phyloP scores from a whole-genome alignment of 1,140 invertebrate genomes.

The Potamilus streckersoni region DNA sequence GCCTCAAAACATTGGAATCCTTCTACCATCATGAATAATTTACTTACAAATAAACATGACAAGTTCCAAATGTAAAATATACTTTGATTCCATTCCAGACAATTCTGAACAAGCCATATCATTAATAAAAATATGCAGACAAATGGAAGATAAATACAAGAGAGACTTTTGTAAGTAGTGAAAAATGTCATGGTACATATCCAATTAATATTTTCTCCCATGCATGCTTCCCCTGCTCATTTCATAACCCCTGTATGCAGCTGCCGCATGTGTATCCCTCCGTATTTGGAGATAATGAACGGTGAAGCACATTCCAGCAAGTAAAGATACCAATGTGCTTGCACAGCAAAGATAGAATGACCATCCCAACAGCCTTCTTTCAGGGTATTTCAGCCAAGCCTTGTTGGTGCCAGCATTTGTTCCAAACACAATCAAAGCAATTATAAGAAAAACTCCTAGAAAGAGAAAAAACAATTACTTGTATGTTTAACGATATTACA shows the following conservation, averaged over 20 bases:
- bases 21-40: no score
- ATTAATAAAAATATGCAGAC: no score
- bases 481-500: no score
- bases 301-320: slow-evolving; percentile 8
- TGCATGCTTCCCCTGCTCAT: background rate
- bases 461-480: background rate
- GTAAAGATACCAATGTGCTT: slow-evolving; percentile 13
- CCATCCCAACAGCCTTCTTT: slow-evolving; percentile 15
- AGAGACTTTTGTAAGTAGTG: no score
- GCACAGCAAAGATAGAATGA: slow-evolving; percentile 20
- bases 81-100: no score
- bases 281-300: slow-evolving; percentile 22
- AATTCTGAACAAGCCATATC: no score
- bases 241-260: slow-evolving; percentile 21
- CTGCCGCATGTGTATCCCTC: background rate
- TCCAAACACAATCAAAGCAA: slow-evolving; percentile 17
- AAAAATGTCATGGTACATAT: no score
- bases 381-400: slow-evolving; percentile 23
- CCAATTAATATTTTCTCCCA: no score
- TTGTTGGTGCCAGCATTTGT: slow-evolving; percentile 15
- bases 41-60: no score
- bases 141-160: no score
- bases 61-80: no score
- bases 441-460: slow-evolving; percentile 9
- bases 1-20: no score